Evolutionary conservation across 2,797 vertebrate genomes (phyloP).

Genomic region (Enteromius trimaculatus): DNA sequence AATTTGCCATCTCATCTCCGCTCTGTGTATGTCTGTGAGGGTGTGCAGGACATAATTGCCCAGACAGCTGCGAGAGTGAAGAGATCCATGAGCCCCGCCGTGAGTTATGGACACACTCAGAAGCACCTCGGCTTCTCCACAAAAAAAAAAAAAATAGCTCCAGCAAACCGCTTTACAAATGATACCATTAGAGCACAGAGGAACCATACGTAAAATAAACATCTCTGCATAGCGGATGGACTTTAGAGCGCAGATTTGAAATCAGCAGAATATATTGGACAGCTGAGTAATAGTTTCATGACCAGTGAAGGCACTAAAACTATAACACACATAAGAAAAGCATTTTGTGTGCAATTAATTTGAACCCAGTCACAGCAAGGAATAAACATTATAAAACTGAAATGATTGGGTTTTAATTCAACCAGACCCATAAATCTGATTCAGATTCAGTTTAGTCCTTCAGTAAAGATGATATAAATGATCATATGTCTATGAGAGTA

Average conservation of each 20-base stretch:
- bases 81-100: slow-evolving; percentile 24
- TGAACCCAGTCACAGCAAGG: neutral
- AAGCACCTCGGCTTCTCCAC: slow-evolving; percentile 29
- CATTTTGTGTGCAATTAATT: neutral
- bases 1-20: slow-evolving; percentile 48
- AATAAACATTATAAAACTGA: neutral
- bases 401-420: neutral
- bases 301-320: neutral
- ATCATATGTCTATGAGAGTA: neutral
- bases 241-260: slow-evolving; percentile 5
- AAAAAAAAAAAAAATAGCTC: neutral
- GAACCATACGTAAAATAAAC: slow-evolving; percentile 40
- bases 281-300: neutral
- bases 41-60: slow-evolving; percentile 50
- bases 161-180: slow-evolving; percentile 33
- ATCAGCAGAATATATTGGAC: neutral
- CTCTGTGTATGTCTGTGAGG: slow-evolving; percentile 41
- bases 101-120: slow-evolving; percentile 47
- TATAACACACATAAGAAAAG: neutral
- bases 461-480: neutral
- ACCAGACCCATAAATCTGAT: neutral
- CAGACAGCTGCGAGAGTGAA: slow-evolving; percentile 54
- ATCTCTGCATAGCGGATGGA: slow-evolving; percentile 15
- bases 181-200: slow-evolving; percentile 11
- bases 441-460: neutral